Conservation (phyloP, 2,888 invertebrate genomes). For the Bhutanitis thaidina region DNA sequence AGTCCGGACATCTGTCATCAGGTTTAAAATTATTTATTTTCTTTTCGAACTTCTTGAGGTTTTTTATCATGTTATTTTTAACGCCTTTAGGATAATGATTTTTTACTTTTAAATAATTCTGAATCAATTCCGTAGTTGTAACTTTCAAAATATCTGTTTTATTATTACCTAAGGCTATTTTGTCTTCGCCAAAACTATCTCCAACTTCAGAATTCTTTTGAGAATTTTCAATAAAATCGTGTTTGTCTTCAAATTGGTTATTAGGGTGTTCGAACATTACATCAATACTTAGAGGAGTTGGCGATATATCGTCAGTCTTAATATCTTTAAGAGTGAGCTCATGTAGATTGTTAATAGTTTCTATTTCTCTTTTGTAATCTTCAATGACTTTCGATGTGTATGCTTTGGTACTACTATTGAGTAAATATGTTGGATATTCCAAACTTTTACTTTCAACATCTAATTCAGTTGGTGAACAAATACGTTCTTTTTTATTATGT, state of each 20-base stretch:
- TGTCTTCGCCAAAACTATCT: constrained; percentile 27
- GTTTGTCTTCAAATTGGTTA: constrained; percentile 37
- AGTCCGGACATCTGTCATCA: constrained; percentile 35
- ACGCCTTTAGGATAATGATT: constrained; percentile 45
- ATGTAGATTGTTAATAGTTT: constrained; percentile 70
- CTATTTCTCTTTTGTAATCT: constrained; percentile 73
- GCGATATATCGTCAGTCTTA: constrained; percentile 63
- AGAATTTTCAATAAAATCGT: constrained; percentile 35
- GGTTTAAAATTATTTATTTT: constrained; percentile 45
- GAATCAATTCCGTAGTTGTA: constrained; percentile 67
- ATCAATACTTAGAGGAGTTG: constrained; percentile 66
- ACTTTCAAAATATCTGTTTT: constrained; percentile 60
- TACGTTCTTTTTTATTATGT: constrained; percentile 36
- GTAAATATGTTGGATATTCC: constrained; percentile 67
- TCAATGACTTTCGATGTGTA: constrained; percentile 76
- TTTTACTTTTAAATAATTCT: constrained; percentile 71
- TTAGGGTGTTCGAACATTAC: constrained; percentile 62
- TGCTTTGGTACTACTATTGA: constrained; percentile 67
- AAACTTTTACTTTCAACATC: constrained; percentile 40
- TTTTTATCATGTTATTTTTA: constrained; percentile 38
- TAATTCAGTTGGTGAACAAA: constrained; percentile 26
- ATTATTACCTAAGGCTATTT: constrained; percentile 41
- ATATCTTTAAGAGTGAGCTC: constrained; percentile 73
- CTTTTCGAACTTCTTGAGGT: constrained; percentile 46
- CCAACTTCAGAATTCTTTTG: constrained; percentile 33